Base-by-base conservation (phyloP, 2,888 invertebrate species). In the Metacarcinus magister region DNA sequence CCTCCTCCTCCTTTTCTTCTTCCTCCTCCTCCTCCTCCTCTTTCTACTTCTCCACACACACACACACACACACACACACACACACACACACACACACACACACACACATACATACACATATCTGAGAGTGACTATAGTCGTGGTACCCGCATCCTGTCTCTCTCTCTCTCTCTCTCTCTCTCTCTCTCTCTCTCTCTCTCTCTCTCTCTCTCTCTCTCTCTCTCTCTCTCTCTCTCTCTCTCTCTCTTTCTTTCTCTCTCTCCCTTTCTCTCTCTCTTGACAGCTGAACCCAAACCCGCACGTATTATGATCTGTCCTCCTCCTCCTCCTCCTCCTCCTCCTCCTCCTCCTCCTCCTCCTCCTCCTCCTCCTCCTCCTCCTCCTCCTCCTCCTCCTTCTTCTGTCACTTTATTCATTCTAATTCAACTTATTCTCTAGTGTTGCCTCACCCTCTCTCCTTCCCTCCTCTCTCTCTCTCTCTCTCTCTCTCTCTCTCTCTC, bases 111-210 rank as follows among this genome's bases (percentile, higher is more conserved):
- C 54, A 54, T 16, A 54, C 54, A 54, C 54, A 54, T 16, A 54
- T 16, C 8, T 16, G 10, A 54, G 54, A 0, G 54, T 54, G n/a
- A 54, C 54, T 54, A 16, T 54, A n/a, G n/a, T 54, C 54, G 16
- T 2, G 54, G 54, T 54, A 54, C 54, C 54, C 54, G 54, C 54
- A 54, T 54, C 54, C 54, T 54, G 0, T 87, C 87, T 87, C 87
- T 87, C 87, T 87, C 87, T 87, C 87, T 87, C 87, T 87, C 87
- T 87, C 87, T 87, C 87, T 87, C 87, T 87, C 87, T 87, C 87
- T 87, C 87, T 87, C 87, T 87, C 87, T 87, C 87, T 87, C 87
- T 87, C 87, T 87, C 87, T 87, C 87, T 87, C 87, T 87, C 87
- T 87, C 87, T 87, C 87, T 87, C 87, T 87, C 87, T 60, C 60